A percentile compares a stretch with the other conserved stretches of the same genome.
Evolutionary conservation across 2,797 vertebrate species (phyloP).

Genomic region (Pseudochromis fuscus): DNA sequence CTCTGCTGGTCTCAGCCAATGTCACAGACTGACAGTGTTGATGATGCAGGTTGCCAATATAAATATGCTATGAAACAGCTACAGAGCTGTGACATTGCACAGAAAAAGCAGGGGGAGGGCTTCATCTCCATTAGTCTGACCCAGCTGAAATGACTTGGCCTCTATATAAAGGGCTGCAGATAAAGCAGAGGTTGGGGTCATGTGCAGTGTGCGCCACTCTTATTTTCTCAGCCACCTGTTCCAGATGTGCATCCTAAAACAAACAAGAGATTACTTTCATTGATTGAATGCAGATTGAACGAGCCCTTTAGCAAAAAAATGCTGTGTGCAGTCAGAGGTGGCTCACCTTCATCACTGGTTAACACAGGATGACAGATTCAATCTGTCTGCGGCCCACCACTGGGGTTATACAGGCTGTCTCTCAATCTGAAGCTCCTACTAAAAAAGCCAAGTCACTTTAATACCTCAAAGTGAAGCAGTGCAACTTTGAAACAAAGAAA

Average conservation of each 20-base stretch:
- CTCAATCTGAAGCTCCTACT: no score
- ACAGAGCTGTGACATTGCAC: slow-evolving; percentile 9
- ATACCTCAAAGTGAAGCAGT: no score
- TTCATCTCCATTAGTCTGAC: slow-evolving; percentile 48
- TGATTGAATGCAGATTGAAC: slow-evolving; percentile 93
- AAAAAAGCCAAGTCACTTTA: no score
- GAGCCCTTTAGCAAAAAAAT: slow-evolving; percentile 64
- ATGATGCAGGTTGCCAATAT: slow-evolving; percentile 51
- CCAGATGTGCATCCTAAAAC: slow-evolving; percentile 76
- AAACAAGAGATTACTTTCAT: slow-evolving; percentile 91
- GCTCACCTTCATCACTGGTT: slow-evolving; percentile 88
- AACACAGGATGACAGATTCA: slow-evolving; percentile 91
- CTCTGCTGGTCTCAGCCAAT: slow-evolving; percentile 37
- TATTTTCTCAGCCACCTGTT: slow-evolving; percentile 69
- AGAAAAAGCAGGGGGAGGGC: slow-evolving; percentile 1
- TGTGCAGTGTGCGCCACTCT: background rate
- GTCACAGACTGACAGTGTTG: slow-evolving; percentile 46
- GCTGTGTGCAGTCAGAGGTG: slow-evolving; percentile 83
- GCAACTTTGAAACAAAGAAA: no score
- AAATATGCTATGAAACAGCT: slow-evolving; percentile 50
- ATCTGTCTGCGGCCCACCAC: slow-evolving; percentile 87
- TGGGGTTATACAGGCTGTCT: slow-evolving; percentile 68
- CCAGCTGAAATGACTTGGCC: slow-evolving; percentile 43
- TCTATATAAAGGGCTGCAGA: slow-evolving; percentile 26
- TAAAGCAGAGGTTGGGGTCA: slow-evolving; percentile 23